Percentiles rank a stretch among this genome's conserved stretches.
These are phyloP conservation scores for Galagoides demidoff DNA, from an alignment of 2,797 vertebrate species.

Conservation along the genomic window DNA sequence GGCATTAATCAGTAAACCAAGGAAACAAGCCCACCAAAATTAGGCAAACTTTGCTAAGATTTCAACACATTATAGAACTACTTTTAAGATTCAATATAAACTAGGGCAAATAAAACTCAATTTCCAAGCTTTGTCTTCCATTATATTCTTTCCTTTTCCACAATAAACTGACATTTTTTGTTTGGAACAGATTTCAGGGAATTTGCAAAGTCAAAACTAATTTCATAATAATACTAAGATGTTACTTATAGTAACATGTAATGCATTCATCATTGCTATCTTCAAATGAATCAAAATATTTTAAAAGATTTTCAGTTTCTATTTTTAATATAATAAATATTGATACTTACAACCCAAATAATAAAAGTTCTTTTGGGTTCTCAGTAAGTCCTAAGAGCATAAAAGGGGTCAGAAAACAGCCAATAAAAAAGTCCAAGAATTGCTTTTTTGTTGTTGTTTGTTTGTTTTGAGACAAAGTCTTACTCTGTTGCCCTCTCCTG, in stretches of 20 bases:
- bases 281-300: constrained; percentile 29
- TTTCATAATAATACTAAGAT: not conserved
- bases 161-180: not conserved
- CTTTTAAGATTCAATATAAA: not conserved
- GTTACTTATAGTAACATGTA: not conserved
- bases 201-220: not conserved
- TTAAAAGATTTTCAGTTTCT: not conserved
- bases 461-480: too few species aligned
- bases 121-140: not conserved
- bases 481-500: too few species aligned
- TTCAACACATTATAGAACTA: not conserved
- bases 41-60: constrained; percentile 36
- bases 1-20: not conserved
- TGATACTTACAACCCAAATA: not conserved
- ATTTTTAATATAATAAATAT: constrained; percentile 16
- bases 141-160: not conserved
- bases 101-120: not conserved
- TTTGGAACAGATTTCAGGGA: not conserved
- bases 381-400: not conserved
- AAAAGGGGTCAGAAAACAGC: constrained; percentile 7
- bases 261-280: not conserved
- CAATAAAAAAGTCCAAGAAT: not conserved
- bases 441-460: not conserved
- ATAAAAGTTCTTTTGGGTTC: not conserved
- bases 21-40: not conserved